Conservation (phyloP, 2,888 invertebrate species). For the Lymantria monacha region DNA sequence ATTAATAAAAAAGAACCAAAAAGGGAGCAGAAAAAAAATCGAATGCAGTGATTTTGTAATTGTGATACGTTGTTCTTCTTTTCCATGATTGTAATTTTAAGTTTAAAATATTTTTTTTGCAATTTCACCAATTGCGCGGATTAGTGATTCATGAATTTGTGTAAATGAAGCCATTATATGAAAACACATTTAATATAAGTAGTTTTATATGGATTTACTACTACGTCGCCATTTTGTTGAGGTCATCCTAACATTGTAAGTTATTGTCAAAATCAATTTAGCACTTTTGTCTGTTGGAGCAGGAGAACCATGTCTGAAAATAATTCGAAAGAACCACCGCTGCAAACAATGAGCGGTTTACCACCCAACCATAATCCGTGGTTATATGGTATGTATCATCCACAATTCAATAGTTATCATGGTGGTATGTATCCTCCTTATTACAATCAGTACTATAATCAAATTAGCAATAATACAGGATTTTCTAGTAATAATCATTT, state of each 20-base stretch:
- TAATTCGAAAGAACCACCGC: conserved; percentile 67
- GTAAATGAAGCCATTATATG: too few relatives aligned
- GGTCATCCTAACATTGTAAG: conserved; percentile 23
- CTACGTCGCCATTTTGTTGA: conserved; percentile 51
- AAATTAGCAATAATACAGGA: conserved; percentile 59
- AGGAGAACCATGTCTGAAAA: conserved; percentile 59
- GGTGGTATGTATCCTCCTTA: conserved; percentile 73
- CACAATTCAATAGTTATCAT: conserved; percentile 65
- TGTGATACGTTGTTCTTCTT: too few relatives aligned
- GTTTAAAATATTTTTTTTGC: too few relatives aligned
- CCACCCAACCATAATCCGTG: conserved; percentile 68
- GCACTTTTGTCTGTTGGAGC: conserved; percentile 1
- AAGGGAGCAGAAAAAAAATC: too few relatives aligned
- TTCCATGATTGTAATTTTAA: too few relatives aligned
- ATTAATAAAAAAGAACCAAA: too few relatives aligned
- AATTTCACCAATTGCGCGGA: too few relatives aligned
- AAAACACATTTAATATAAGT: too few relatives aligned
- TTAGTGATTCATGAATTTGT: too few relatives aligned
- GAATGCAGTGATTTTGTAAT: too few relatives aligned
- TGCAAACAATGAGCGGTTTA: conserved; percentile 73
- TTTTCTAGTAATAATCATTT: conserved; percentile 53
- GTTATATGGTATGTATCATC: conserved; percentile 68
- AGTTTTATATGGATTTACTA: not conserved
- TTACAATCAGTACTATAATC: conserved; percentile 75
- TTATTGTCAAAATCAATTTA: conserved; percentile 1